Evolutionary conservation across 53 echinoderm and acorn worm species (phyloP), one percentile per base, ranked within the genome.

Genomic region (Holothuria scabra): DNA sequence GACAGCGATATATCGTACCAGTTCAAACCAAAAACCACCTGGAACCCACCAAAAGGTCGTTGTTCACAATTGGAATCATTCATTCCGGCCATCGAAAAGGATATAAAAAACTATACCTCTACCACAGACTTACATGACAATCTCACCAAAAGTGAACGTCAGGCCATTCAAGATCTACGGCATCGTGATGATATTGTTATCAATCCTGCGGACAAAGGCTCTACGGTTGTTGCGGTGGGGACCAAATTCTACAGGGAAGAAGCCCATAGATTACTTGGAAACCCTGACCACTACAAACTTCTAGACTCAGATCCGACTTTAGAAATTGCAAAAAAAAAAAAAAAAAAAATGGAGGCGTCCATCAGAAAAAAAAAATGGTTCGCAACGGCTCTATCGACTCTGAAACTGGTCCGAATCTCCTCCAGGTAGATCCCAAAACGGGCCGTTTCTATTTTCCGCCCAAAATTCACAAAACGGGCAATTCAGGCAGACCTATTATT

Each of bases 361-460:
- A 63, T n/a, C n/a, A n/a, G n/a, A n/a, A n/a, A 9, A 13, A 5
- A 26, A 31, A 76, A 12, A 76, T 46, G 55, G 56, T 76, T 46
- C 55, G 1, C 1, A 76, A 49, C 8, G 52, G 76, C 56, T 76
- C 76, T 52, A 49, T 76, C 30, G 1, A 52, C 76, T 76, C 76
- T 49, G 49, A 76, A 76, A 7, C 22, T 52, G 76, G 52, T 48
- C 76, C 76, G 1, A 46, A 76, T 52, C 76, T 76, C 76, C 76
- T 49, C 48, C 76, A 76, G 18, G 49, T 60, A 60, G 59, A 80
- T 29, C 80, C 80, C 8, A 31, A 80, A 60, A 60, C 80, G 25
- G 80, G 80, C 21, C 59, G 80, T 28, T 80, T 80, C 60, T 58
- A 80, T 60, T 80, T 80, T 60, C 28, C 60, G 5, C 60, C 80